Base-by-base conservation (phyloP, 2,888 invertebrate species). In the Salpingus planirostris region DNA sequence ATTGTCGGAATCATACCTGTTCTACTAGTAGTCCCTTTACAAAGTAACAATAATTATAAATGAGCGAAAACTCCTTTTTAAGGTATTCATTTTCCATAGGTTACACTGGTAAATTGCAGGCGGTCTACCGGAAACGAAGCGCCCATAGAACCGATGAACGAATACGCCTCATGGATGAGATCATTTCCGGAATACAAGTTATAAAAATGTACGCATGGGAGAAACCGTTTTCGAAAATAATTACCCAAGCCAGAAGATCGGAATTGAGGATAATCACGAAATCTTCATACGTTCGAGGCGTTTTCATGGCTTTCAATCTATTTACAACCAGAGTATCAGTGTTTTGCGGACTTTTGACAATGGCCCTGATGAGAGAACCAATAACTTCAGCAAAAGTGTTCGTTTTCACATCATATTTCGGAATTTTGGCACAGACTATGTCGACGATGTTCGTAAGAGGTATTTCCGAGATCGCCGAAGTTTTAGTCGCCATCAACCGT, bases 151-250 rank as follows among this genome's bases (percentile, higher is more conserved):
- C 93, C 0, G 96, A 96, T 62, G 82, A 84, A 50, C 73, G 96
- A 41, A 86, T 96, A 22, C 76, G 89, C 30, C 71, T 93, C 27
- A 95, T 96, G 91, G 90, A 86, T 58, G 96, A 97, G 71, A 81
- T 96, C 47, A 83, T 96, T 41, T 76, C 77, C 35, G 95, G 92
- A 27, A 91, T 97, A 66, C 82, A 91, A 68, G 89, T 88, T 40
- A 77, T 81, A 43, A 81, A 82, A 60, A 76, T 78, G 77, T 84
- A 77, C 53, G 74, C 77, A 2, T 84, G 83, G 74, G 85, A 85
- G 52, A 74, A 71, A 38, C 78, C 81, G 0, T 84, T 84, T 51
- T 73, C 74, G 12, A 68, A 73, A 13, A 52, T 80, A 14, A 70
- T 83, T 3, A 69, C 67, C 26, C 55, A 69, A 2, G 71, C 80